Percentiles rank a stretch among this genome's conserved stretches.
Conservation (phyloP, 2,113 vertebrate species). For the Hippotragus niger region DNA sequence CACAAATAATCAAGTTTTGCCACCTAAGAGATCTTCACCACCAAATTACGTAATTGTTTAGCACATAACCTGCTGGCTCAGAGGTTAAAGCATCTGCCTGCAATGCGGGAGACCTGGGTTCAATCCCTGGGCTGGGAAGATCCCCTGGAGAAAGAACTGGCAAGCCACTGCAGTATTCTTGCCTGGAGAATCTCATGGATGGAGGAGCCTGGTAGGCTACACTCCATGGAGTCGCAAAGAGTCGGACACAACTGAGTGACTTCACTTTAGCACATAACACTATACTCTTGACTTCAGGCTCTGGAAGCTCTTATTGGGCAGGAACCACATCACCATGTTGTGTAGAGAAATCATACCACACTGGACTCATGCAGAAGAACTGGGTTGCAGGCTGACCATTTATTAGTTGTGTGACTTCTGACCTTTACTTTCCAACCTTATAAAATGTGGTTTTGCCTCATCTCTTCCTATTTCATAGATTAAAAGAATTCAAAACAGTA, state of each 20-base stretch:
- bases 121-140: too few relatives aligned
- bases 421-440: not conserved
- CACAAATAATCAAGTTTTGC: slow-evolving; percentile 38
- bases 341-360: not conserved
- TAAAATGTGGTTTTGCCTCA: slow-evolving; percentile 8
- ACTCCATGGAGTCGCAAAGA: too few relatives aligned
- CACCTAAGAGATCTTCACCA: not conserved
- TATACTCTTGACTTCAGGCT: not conserved
- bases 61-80: not conserved
- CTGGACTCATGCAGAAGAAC: not conserved
- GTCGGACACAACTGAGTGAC: too few relatives aligned
- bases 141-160: too few relatives aligned
- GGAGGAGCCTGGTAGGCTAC: too few relatives aligned
- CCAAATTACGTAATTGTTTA: not conserved
- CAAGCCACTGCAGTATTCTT: too few relatives aligned
- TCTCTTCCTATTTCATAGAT: not conserved
- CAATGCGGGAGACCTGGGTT: too few relatives aligned
- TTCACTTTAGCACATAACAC: not conserved
- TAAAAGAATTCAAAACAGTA: slow-evolving; percentile 16
- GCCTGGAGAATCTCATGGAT: too few relatives aligned
- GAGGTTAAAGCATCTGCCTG: too few relatives aligned
- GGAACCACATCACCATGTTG: not conserved
- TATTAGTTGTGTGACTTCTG: not conserved
- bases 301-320: not conserved
- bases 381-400: not conserved